phyloP scores from a whole-genome alignment of 2,113 vertebrate species.

The Aplodontia rufa region DNA sequence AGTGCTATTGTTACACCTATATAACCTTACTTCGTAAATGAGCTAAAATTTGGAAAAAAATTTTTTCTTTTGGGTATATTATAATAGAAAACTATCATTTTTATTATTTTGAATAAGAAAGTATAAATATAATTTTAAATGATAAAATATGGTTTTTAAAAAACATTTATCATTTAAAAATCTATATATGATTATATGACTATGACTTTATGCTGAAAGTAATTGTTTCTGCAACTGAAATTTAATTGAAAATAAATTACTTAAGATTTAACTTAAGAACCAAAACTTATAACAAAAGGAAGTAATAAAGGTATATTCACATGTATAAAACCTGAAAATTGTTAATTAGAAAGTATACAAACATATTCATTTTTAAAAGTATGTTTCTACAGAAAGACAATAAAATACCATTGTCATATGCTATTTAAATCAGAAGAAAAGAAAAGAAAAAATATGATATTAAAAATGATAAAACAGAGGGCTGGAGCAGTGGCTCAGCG shows the following conservation, averaged over 20 bases:
- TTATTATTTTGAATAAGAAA: constrained; percentile 27
- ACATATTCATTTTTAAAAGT: background rate
- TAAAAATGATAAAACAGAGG: no score
- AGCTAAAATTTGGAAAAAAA: constrained; percentile 2
- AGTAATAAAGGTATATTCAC: background rate
- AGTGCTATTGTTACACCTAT: background rate
- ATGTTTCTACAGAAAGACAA: background rate
- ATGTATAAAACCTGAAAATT: background rate
- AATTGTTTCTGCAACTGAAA: constrained; percentile 10
- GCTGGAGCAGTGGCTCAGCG: no score
- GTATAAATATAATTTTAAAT: background rate
- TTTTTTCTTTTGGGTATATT: background rate
- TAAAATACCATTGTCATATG: background rate
- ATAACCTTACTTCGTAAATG: background rate
- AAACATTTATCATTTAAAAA: no score
- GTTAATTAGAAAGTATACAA: constrained; percentile 1
- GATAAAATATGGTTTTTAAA: no score
- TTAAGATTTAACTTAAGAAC: background rate
- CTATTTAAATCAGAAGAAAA: background rate
- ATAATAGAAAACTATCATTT: background rate
- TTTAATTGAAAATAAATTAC: background rate
- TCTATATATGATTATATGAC: no score
- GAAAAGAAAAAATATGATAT: background rate
- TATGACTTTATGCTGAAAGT: background rate
- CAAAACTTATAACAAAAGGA: background rate